Percentiles rank a stretch among this genome's conserved stretches.
Evolutionary conservation across 2,888 invertebrate species (phyloP).

Genomic region (Stenichneumon culpator): DNA sequence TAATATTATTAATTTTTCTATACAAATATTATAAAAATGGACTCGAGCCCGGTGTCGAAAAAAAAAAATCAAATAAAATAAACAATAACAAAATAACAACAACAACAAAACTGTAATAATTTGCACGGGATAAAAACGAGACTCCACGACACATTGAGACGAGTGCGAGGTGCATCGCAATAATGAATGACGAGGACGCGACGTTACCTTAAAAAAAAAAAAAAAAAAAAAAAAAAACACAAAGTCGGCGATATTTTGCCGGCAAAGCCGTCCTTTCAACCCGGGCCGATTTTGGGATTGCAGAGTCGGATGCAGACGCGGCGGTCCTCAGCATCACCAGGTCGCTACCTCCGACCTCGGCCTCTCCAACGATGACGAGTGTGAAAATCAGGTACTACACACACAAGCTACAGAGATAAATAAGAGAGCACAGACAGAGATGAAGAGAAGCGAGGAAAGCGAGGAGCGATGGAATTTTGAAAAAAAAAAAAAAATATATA

Average conservation of each 20-base stretch:
- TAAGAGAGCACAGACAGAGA: conserved; percentile 36
- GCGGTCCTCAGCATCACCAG: conserved; percentile 80
- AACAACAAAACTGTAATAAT: not conserved
- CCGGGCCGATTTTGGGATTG: conserved; percentile 78
- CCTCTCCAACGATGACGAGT: conserved; percentile 85
- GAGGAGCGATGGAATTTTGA: conserved; percentile 31
- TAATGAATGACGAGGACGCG: not conserved
- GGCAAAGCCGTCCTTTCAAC: conserved; percentile 65
- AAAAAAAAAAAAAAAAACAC: not conserved
- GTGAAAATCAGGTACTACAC: conserved; percentile 83
- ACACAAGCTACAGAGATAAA: conserved; percentile 56
- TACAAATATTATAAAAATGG: too few relatives aligned
- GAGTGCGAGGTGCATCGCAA: not conserved
- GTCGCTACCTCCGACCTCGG: conserved; percentile 85
- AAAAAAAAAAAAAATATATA: conserved; percentile 22
- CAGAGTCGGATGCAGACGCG: conserved; percentile 83
- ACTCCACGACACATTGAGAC: not conserved
- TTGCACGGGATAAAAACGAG: conserved; percentile 19
- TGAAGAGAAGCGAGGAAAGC: conserved; percentile 51
- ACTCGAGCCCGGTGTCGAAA: not conserved
- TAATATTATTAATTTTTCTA: too few relatives aligned
- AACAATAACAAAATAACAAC: too few relatives aligned
- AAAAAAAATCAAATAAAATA: not conserved
- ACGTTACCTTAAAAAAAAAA: not conserved
- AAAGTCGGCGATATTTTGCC: conserved; percentile 7